phyloP scores from a whole-genome alignment of 1,140 invertebrate genomes.

The Mya arenaria region DNA sequence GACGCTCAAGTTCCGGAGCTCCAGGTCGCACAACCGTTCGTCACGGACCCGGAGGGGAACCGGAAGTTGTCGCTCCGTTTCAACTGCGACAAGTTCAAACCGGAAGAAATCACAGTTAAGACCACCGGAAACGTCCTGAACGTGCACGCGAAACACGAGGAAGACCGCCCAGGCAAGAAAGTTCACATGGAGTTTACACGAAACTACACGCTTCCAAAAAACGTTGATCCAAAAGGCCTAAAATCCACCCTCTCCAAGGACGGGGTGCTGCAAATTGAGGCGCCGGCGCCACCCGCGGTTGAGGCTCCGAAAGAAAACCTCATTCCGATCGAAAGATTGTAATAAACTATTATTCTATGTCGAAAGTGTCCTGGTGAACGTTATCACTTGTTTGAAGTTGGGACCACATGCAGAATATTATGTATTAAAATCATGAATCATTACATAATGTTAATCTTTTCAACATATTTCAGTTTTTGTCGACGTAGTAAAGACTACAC shows the following conservation, averaged over 20 bases:
- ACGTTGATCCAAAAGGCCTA: conserved; percentile 74
- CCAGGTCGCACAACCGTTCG: conserved; percentile 15
- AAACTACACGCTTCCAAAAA: conserved; percentile 72
- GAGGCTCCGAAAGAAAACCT: conserved; percentile 70
- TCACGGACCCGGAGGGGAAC: conserved; percentile 66
- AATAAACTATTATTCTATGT: no score
- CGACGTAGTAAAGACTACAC: no score
- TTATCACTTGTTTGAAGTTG: no score
- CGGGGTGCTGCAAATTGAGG: conserved; percentile 77
- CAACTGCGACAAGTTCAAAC: conserved; percentile 76
- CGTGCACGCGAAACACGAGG: conserved; percentile 73
- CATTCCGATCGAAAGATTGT: conserved; percentile 70
- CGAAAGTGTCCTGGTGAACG: no score
- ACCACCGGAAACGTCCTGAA: conserved; percentile 72
- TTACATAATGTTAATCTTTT: no score
- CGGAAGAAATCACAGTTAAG: conserved; percentile 77
- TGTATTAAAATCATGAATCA: no score
- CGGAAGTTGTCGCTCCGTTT: conserved; percentile 75
- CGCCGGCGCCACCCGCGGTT: conserved; percentile 70
- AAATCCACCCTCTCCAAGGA: conserved; percentile 73
- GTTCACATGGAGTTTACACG: conserved; percentile 75
- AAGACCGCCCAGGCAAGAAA: conserved; percentile 67
- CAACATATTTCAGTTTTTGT: no score
- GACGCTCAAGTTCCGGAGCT: background rate
- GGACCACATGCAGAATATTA: no score